phyloP scores from a whole-genome alignment of 1,140 invertebrate species.

The Holotrichia oblita region DNA sequence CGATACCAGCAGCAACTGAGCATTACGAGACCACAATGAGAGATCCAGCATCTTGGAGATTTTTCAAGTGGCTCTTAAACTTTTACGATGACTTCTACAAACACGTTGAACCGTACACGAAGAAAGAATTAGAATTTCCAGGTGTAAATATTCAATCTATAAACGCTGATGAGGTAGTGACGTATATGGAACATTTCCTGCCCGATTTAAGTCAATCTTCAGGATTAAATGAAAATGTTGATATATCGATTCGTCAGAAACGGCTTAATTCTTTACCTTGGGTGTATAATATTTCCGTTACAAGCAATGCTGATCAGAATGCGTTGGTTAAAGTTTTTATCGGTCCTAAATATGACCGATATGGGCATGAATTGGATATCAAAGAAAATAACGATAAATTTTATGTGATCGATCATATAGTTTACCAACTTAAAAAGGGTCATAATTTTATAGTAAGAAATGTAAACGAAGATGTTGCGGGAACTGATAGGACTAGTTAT shows the following conservation, averaged over 20 bases:
- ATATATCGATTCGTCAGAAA: conserved; percentile 61
- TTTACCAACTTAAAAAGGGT: conserved; percentile 65
- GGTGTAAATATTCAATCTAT: conserved; percentile 72
- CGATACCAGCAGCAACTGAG: conserved; percentile 60
- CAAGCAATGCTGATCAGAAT: conserved; percentile 65
- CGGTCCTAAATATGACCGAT: conserved; percentile 73
- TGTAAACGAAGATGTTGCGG: not conserved
- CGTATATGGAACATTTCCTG: conserved; percentile 78
- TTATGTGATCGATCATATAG: conserved; percentile 67
- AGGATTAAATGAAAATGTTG: conserved; percentile 49
- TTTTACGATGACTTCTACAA: conserved; percentile 59
- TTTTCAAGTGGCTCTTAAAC: conserved; percentile 67
- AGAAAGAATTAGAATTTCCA: conserved; percentile 68
- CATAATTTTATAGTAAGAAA: conserved; percentile 73
- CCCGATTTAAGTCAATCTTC: conserved; percentile 73
- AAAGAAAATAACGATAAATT: conserved; percentile 68
- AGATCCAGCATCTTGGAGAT: conserved; percentile 73
- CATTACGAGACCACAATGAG: conserved; percentile 69
- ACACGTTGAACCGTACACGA: conserved; percentile 66
- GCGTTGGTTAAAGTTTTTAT: conserved; percentile 72
- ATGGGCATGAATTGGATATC: conserved; percentile 63
- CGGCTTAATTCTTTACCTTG: conserved; percentile 72
- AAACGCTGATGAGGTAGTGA: conserved; percentile 70
- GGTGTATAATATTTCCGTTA: conserved; percentile 68
- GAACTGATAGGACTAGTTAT: conserved; percentile 2